Evolutionary conservation across 2,888 invertebrate genomes (phyloP), one percentile per base, ranked within the genome.

Genomic region (Venustoraphidia nigricollis): DNA sequence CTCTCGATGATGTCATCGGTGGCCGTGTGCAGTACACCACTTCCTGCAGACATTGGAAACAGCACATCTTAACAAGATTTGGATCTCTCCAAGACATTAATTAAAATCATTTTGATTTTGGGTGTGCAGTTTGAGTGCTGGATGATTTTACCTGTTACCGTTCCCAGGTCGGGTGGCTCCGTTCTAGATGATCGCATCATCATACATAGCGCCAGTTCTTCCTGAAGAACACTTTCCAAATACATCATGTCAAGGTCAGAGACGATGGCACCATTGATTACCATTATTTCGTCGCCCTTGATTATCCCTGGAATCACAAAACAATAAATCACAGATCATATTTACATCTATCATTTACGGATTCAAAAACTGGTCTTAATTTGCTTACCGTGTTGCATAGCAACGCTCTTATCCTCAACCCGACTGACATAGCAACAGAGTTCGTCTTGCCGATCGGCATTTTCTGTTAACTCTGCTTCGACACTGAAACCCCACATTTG

Each of bases 181-280:
- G 84, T 83, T 55, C 88, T 77, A 41, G 89, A 85, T 41, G 88
- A 89, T 58, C 95, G 80, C 83, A 96, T 91, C 86, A 95, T 95
- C 84, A 96, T 90, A 73, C 91, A 91, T 53, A 96, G 78, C 44
- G 89, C 84, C 54, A 89, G 79, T 64, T 93, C 93, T 67, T 95
- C 94, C 69, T 94, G 94, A 58, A 96, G 77, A 54, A 95, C 89
- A 64, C 90, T 91, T 70, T 96, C 96, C 66, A 96, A 79, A 75
- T 93, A 95, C 89, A 96, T 95, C 95, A 96, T 96, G 77, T 96
- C 96, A 72, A 96, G 77, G 74, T 96, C 95, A 62, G 92, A 91
- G 58, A 96, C 94, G 67, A 95, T 91, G 60, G 94, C 93, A 56
- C 94, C 92, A 75, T 96, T 96, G 72, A 96, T 94, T 68, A 96